Evolutionary conservation across 2,113 vertebrate genomes (phyloP).

Genomic region (Sceloporus undulatus): DNA sequence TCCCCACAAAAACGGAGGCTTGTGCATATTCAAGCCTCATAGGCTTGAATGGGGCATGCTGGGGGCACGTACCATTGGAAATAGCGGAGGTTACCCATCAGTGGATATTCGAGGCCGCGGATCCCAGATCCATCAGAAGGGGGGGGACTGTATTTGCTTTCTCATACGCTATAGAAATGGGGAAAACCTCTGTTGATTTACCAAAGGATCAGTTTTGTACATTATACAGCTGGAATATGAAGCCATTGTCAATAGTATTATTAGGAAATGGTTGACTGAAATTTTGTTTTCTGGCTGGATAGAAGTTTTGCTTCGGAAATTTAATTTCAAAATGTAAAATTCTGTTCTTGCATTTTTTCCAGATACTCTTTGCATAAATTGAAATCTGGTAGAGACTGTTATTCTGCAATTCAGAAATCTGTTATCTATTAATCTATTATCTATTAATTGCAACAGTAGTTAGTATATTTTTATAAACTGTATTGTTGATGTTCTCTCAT

Average conservation of each 20-base stretch:
- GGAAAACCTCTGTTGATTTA: not conserved
- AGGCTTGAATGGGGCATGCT: too few relatives aligned
- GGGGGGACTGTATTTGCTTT: not conserved
- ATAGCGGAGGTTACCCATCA: too few relatives aligned
- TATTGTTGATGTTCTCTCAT: not conserved
- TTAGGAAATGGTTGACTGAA: constrained; percentile 35
- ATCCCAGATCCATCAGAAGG: too few relatives aligned
- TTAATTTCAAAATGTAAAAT: constrained; percentile 42
- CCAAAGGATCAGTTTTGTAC: constrained; percentile 29
- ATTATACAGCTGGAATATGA: constrained; percentile 24
- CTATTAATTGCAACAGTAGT: constrained; percentile 49
- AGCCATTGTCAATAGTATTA: constrained; percentile 26
- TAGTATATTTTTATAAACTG: constrained; percentile 47
- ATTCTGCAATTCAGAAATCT: constrained; percentile 1
- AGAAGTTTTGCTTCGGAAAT: constrained; percentile 26
- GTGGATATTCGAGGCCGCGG: too few relatives aligned
- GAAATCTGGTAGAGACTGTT: constrained; percentile 2
- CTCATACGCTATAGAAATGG: constrained; percentile 32
- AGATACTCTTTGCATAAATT: not conserved
- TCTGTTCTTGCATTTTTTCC: constrained; percentile 38
- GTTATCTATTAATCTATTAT: constrained; percentile 16
- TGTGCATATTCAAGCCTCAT: too few relatives aligned
- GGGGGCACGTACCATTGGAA: too few relatives aligned
- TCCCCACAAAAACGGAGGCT: too few relatives aligned
- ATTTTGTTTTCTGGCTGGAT: constrained; percentile 13